Evolutionary conservation across 1,140 invertebrate species (phyloP), one percentile per base, ranked within the genome.

Genomic region (Cydia pomonella): DNA sequence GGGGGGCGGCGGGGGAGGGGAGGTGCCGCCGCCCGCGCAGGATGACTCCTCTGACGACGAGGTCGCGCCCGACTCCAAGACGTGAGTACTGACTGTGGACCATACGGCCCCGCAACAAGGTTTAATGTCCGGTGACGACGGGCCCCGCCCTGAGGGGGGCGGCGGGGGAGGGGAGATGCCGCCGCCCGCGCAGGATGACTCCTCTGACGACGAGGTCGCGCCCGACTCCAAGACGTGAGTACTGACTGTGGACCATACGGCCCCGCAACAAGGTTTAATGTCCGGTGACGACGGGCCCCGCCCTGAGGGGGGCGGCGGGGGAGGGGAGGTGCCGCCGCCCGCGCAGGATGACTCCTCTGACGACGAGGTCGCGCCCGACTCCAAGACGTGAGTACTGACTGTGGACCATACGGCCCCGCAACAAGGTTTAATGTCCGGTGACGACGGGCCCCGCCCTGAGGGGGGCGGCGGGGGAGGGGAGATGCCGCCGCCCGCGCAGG

Each of bases 41-140:
- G 76, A 59, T n/a, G 85, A 84, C 77, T 85, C 84, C 9, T 85
- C 82, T 7, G 87, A 88, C 75, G 86, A 84, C 53, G 82, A 86
- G 53, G 10, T 81, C 12, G 80, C 77, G 21, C 79, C 80, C 5
- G 84, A 82, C 62, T 75, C 75, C n/a, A 81, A 76, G 47, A 81
- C 75, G 79, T 80, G 44, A 73, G 50, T 59, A 23, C 33, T 41
- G 44, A 29, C 29, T 29, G 29, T 29, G 29, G 29, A 63, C 6
- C 72, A 9, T 29, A 29, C 29, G 29, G 29, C 29, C 29, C 6
- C 6, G 29, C 29, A 29, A 29, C 29, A 3, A 29, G 29, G 29
- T 29, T 29, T 29, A 29, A 29, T 29, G 29, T 29, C 29, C 29
- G 81, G 74, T 9, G 79, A 41, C 16, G 69, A 3, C 62, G 78